These are phyloP conservation scores for Microchrysa polita DNA, from an alignment of 2,888 invertebrate species.

Conservation along the genomic window DNA sequence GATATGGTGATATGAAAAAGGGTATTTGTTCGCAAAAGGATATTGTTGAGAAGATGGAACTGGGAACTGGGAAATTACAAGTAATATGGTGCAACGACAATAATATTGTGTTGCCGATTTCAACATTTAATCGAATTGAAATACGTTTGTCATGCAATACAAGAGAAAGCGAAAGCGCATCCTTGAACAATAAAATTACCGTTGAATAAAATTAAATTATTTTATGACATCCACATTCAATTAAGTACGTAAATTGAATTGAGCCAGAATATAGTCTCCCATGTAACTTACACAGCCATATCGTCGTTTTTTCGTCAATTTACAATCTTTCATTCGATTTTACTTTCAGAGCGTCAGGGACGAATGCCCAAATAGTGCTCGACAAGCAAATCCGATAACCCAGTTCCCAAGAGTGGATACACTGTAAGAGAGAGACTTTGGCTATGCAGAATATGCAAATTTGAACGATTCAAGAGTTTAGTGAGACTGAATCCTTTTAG, in stretches of 20 bases:
- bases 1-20: too few species aligned
- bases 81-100: constrained; percentile 29
- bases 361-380: not conserved
- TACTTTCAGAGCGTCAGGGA: not conserved
- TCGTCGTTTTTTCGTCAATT: too few species aligned
- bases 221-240: too few species aligned
- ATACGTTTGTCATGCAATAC: too few species aligned
- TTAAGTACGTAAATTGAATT: too few species aligned
- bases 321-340: too few species aligned
- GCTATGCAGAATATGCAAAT: constrained; percentile 22
- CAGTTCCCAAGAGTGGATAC: constrained; percentile 20
- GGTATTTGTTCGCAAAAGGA: constrained; percentile 18
- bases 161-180: too few species aligned
- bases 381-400: constrained; percentile 16
- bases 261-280: too few species aligned
- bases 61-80: constrained; percentile 30
- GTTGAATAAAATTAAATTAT: too few species aligned
- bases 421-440: not conserved
- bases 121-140: not conserved
- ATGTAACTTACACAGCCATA: too few species aligned
- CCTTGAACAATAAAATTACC: too few species aligned
- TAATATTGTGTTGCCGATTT: constrained; percentile 32
- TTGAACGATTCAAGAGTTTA: not conserved
- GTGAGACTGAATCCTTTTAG: constrained; percentile 37
- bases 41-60: constrained; percentile 13